These are phyloP conservation scores for Agrochola circellaris DNA, from an alignment of 2,888 invertebrate genomes.

Conservation along the genomic window DNA sequence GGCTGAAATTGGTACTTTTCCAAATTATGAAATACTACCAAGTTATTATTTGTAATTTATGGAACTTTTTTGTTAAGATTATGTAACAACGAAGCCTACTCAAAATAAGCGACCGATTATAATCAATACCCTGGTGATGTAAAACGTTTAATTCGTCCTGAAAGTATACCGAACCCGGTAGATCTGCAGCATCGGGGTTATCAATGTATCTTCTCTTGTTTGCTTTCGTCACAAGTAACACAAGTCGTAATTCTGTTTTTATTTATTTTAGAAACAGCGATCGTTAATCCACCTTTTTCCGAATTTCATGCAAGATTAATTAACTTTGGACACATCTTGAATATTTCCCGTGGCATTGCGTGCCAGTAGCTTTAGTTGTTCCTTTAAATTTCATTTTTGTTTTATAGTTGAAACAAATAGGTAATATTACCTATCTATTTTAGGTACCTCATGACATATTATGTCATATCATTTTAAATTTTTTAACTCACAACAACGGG, in stretches of 20 bases:
- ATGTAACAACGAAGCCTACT: constrained; percentile 33
- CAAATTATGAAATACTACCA: constrained; percentile 58
- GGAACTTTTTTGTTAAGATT: constrained; percentile 30
- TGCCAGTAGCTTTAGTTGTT: neutral
- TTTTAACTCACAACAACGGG: constrained; percentile 16
- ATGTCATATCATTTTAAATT: neutral
- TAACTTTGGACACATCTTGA: constrained; percentile 23
- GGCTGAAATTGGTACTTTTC: constrained; percentile 58
- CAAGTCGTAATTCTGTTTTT: neutral
- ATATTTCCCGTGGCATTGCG: constrained; percentile 20
- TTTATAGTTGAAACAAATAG: neutral
- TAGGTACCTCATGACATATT: neutral
- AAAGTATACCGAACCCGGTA: neutral
- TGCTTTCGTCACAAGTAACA: neutral
- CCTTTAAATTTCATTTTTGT: neutral
- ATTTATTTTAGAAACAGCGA: neutral
- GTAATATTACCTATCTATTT: neutral
- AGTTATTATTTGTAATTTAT: constrained; percentile 54
- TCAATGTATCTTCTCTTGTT: neutral
- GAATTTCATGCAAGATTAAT: constrained; percentile 2
- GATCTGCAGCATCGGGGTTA: neutral
- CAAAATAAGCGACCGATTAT: constrained; percentile 1
- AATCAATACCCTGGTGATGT: neutral
- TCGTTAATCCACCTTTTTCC: neutral
- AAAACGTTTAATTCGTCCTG: neutral